Evolutionary conservation across 2,888 invertebrate genomes (phyloP), one percentile per base, ranked within the genome.

Genomic region (Troglohyphantes excavatus): DNA sequence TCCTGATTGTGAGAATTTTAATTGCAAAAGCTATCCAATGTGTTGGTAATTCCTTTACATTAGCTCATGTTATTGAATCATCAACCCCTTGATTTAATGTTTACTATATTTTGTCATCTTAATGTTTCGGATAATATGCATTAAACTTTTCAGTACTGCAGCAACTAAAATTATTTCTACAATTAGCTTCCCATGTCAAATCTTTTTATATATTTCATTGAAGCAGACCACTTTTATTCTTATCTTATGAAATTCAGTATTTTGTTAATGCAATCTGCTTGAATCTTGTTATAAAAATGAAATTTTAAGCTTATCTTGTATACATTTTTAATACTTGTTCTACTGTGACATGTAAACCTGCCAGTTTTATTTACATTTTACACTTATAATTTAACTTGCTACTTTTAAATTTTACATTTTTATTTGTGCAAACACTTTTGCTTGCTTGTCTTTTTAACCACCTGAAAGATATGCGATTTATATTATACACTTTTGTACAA

Each of bases 121-220:
- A 9, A 21, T 39, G 23, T 63, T 63, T 75, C 29, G n/a, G 26
- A 17, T 33, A n/a, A 11, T 68, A 26, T 53, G n/a, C n/a, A n/a
- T 29, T 63, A 63, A 65, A 39, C 43, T 73, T 33, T 59, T 83
- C 83, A 83, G 83, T 59, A 83, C 27, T 63, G 83, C 83, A 83
- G 83, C 83, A 83, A 83, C 83, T 83, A 83, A 83, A 83, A n/a
- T 73, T 73, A 27, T 79, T 68, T 81, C 81, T 68, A 68, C 81
- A 63, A 29, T 73, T 78, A 78, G 78, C 78, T 23, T 78, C 65
- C 43, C 39, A 68, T n/a, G 53, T 33, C 27, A 33, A 61, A 46
- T 59, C 19, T 81, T 76, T 79, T 43, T 63, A 61, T 39, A 78
- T n/a, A 26, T 61, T 26, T 78, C 63, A 43, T 78, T 75, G 27